Conservation (phyloP, 2,797 vertebrate species). For the Molossus molossus region DNA sequence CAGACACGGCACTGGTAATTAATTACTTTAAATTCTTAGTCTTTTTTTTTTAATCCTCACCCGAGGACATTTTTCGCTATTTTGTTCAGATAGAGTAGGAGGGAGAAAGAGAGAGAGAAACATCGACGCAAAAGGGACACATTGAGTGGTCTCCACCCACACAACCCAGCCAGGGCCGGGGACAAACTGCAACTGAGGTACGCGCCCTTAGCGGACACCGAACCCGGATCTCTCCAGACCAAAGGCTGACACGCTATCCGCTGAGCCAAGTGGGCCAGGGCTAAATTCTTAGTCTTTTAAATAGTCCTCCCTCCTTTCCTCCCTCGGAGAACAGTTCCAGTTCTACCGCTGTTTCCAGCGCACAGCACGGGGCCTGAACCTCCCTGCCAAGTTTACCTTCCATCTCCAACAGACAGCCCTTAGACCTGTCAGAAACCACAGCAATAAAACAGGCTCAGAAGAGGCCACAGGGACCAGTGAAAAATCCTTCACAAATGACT, state of each 20-base stretch:
- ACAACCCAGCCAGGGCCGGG: no score
- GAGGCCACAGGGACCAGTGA: not conserved
- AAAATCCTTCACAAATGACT: constrained; percentile 61
- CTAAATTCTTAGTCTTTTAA: constrained; percentile 19
- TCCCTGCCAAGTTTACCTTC: not conserved
- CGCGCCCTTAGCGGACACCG: no score
- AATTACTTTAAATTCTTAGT: not conserved
- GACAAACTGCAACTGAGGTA: no score
- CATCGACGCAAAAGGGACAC: no score
- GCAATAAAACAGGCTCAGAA: not conserved
- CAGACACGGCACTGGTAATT: not conserved
- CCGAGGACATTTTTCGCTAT: no score
- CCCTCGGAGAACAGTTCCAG: not conserved
- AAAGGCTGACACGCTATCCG: no score
- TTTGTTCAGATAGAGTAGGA: no score
- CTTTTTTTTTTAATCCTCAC: not conserved
- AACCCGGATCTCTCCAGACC: no score
- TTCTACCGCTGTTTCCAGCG: not conserved
- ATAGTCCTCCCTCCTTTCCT: not conserved
- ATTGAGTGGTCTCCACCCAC: no score
- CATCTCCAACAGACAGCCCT: not conserved
- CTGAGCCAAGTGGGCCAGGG: no score
- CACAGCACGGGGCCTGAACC: not conserved
- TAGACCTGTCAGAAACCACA: not conserved
- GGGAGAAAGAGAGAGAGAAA: no score